phyloP scores from a whole-genome alignment of 2,113 vertebrate species.

The Pipa parva region DNA sequence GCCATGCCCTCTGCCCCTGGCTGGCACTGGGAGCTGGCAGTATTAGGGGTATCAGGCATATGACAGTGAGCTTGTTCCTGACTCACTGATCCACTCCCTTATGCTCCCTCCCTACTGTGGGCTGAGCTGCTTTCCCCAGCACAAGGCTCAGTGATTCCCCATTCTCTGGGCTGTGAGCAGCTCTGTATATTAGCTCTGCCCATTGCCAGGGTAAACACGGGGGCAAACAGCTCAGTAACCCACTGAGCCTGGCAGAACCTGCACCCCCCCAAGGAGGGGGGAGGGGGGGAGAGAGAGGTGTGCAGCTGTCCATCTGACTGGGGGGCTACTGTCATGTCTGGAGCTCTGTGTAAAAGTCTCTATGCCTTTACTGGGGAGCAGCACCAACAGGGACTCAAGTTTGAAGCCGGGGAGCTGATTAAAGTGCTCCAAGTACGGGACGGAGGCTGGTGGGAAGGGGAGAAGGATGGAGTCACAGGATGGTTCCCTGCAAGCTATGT shows the following conservation, averaged over 20 bases:
- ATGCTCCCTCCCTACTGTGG: constrained; percentile 7
- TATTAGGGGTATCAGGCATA: no score
- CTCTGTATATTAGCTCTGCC: not conserved
- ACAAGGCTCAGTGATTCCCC: not conserved
- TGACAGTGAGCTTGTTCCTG: not conserved
- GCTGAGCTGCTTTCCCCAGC: not conserved
- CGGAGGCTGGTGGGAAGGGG: constrained; percentile 96
- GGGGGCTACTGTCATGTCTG: constrained; percentile 54
- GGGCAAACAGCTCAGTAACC: no score
- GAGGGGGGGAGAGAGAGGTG: no score
- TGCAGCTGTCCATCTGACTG: not conserved
- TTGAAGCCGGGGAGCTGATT: constrained; percentile 84
- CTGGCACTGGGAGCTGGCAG: no score
- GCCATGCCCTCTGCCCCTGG: no score
- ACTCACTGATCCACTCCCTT: not conserved
- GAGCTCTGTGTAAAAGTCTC: constrained; percentile 75
- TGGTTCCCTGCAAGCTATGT: constrained; percentile 97
- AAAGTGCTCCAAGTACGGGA: constrained; percentile 79
- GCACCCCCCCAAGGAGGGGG: not conserved
- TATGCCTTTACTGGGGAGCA: constrained; percentile 87
- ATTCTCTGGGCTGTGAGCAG: not conserved
- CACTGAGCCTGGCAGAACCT: not conserved
- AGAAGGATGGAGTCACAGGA: constrained; percentile 82
- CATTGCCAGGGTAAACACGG: not conserved
- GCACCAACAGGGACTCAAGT: constrained; percentile 84